Evolutionary conservation across 2,113 vertebrate species (phyloP).

Genomic region (Seriola aureovittata): DNA sequence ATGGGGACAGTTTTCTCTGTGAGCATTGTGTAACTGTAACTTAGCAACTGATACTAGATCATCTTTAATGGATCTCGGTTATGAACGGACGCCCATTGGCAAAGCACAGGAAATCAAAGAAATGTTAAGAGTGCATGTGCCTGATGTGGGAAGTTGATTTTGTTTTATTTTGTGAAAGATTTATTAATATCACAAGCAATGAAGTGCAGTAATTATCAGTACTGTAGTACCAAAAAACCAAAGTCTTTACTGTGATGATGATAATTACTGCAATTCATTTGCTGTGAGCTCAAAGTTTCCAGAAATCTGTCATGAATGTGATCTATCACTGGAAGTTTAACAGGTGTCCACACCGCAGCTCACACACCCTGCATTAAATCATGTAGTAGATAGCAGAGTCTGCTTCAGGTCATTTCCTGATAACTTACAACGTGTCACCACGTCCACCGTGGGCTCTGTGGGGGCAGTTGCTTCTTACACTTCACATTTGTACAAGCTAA

Average conservation of each 20-base stretch:
- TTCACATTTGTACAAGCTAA: not conserved
- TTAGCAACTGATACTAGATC: constrained; percentile 19
- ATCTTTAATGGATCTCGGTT: not conserved
- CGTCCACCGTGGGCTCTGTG: not conserved
- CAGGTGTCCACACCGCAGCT: not conserved
- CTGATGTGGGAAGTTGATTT: not conserved
- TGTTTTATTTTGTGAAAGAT: not conserved
- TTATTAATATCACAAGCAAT: not conserved
- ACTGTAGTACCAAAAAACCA: too few relatives aligned
- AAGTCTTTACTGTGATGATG: too few relatives aligned
- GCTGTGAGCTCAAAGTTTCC: too few relatives aligned
- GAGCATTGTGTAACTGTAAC: constrained; percentile 18
- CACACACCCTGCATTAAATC: constrained; percentile 37
- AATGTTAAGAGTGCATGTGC: not conserved
- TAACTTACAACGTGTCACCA: constrained; percentile 5
- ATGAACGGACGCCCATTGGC: not conserved
- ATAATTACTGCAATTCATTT: too few relatives aligned
- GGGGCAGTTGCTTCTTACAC: not conserved
- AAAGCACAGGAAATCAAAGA: not conserved
- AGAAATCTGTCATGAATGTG: too few relatives aligned
- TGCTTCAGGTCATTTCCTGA: constrained; percentile 26
- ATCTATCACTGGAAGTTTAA: constrained; percentile 14
- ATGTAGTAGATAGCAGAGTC: constrained; percentile 40
- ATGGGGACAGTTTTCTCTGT: not conserved
- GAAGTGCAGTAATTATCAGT: constrained; percentile 13